A percentile compares a stretch with the other conserved stretches of the same genome.
These are phyloP conservation scores for Macrobrachium rosenbergii DNA, from an alignment of 1,140 invertebrate genomes.

Conservation along the genomic window DNA sequence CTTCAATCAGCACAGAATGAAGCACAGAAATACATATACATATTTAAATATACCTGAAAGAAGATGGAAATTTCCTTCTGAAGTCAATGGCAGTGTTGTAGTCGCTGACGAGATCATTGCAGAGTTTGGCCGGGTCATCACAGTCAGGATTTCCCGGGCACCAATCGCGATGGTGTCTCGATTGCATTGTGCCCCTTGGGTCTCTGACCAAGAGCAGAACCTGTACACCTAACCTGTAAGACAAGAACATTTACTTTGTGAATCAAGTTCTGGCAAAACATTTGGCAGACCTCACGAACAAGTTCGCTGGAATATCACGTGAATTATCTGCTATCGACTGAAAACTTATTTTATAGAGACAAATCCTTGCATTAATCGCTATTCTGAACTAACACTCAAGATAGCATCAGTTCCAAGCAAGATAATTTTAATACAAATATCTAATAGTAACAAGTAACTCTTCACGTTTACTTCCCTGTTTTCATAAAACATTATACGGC, in stretches of 20 bases:
- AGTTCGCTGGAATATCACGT: no score
- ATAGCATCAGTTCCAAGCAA: no score
- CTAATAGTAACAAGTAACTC: no score
- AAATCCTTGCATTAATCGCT: no score
- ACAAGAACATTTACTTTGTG: neutral
- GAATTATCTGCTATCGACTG: no score
- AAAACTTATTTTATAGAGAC: no score
- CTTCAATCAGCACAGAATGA: neutral
- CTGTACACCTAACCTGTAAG: slow-evolving; percentile 73
- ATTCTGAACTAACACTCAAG: no score
- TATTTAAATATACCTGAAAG: slow-evolving; percentile 35
- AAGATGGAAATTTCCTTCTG: slow-evolving; percentile 69
- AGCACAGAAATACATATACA: no score
- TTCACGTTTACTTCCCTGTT: no score
- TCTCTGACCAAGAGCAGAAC: slow-evolving; percentile 85
- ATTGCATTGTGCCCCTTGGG: slow-evolving; percentile 88
- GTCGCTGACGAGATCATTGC: slow-evolving; percentile 85
- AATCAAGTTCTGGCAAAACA: slow-evolving; percentile 81
- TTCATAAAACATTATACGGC: no score
- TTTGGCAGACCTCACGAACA: no score
- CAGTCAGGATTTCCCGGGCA: slow-evolving; percentile 87
- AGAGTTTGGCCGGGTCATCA: slow-evolving; percentile 81
- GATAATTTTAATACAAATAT: no score
- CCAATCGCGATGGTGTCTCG: slow-evolving; percentile 85
- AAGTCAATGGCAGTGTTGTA: slow-evolving; percentile 82